Conservation (phyloP, 2,113 vertebrate species). For the Corythaixoides concolor region DNA sequence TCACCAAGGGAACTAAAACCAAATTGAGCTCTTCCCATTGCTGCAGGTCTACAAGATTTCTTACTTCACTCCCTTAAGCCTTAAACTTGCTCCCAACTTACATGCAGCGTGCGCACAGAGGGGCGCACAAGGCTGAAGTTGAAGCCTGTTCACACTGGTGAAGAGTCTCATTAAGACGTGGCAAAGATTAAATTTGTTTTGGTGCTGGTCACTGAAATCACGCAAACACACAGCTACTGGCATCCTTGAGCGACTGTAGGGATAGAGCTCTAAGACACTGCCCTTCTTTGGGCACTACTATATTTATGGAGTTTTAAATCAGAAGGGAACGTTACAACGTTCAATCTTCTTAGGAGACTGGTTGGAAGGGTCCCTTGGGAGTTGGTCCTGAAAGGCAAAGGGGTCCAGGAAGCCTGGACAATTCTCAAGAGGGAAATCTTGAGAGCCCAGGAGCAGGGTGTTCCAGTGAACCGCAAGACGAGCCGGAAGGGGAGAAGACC, state of each 20-base stretch:
- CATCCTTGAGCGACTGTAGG: not conserved
- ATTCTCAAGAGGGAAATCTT: too few species aligned
- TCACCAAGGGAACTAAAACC: not conserved
- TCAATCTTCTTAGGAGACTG: too few species aligned
- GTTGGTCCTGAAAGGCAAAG: too few species aligned
- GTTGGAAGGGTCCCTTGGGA: too few species aligned
- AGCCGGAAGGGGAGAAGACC: too few species aligned
- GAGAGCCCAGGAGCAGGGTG: too few species aligned
- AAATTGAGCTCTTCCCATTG: not conserved
- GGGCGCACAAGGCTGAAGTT: not conserved
- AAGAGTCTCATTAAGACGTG: not conserved
- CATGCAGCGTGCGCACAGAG: not conserved
- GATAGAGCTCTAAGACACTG: not conserved
- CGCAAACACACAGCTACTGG: not conserved
- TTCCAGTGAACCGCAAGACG: too few species aligned
- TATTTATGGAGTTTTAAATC: not conserved
- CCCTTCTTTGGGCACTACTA: not conserved
- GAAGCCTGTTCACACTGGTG: not conserved
- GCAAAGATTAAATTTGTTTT: not conserved
- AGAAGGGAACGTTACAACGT: rapidly evolving
- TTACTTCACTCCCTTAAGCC: not conserved
- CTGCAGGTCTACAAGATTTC: not conserved
- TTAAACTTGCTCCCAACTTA: not conserved
- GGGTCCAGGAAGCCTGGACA: too few species aligned
- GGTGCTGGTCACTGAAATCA: not conserved